Base-by-base conservation (phyloP, 1,140 invertebrate genomes). In the Dryas iulia region DNA sequence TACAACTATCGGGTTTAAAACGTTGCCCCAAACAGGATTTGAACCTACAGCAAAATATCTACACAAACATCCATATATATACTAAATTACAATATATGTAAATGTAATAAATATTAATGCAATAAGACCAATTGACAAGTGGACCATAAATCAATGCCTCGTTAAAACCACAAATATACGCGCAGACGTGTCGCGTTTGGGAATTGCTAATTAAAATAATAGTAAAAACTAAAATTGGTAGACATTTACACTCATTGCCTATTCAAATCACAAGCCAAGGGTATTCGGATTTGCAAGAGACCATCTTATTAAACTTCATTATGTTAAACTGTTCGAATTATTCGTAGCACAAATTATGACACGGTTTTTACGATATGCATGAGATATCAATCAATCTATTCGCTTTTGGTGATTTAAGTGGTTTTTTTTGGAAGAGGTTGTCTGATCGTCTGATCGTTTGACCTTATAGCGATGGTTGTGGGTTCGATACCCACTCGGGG, bases 271-370 rank as follows among this genome's bases (percentile, higher is more conserved):
- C 69, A 30, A 18, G 11, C 59, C 69, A 71, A 71, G 63, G 62
- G 53, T 71, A 66, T 66, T 57, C 14, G 12, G 64, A 26, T 25
- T 24, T 63, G 59, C 65, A 31, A 18, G 66, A 66, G 59, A 71
- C 67, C 35, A 59, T 59, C 47, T 35, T 54, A 70, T 60, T 70
- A 70, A 56, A 60, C 62, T 28, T 60, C 31, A 71, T 71, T 71
- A 71, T 71, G 69, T 59, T 47, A 71, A 71, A 35, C 31, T 26
- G 8, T n/a, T 57, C 31, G 66, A 71, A 66, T 71, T 71, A 71
- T 71, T 59, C 63, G 24, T 59, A 30, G 57, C 60, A 71, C 62
- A 59, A 66, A 59, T 66, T 71, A 62, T 71, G 62, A 59, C 69
- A 59, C 53, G 33, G 10, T 69, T 63, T 69, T 69, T 64, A 59